phyloP scores from a whole-genome alignment of 1,140 invertebrate species.

The Grapholita molesta region DNA sequence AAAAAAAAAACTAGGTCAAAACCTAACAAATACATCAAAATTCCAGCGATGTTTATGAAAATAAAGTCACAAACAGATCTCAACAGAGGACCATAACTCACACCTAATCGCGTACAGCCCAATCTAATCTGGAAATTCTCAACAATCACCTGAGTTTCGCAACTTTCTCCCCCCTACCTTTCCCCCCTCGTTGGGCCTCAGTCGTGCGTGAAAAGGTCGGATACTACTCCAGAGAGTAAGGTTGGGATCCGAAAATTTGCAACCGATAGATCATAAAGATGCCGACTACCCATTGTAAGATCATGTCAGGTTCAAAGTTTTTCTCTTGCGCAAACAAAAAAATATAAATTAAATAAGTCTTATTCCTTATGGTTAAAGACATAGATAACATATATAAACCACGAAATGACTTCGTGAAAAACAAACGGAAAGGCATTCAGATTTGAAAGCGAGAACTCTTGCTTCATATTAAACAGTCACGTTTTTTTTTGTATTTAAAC shows the following conservation, averaged over 20 bases:
- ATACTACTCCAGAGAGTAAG: not conserved
- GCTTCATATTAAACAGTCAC: too few relatives aligned
- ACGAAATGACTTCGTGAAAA: too few relatives aligned
- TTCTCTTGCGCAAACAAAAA: too few relatives aligned
- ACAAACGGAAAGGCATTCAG: too few relatives aligned
- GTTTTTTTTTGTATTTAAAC: too few relatives aligned
- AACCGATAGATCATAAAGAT: not conserved
- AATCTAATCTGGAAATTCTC: conserved; percentile 26
- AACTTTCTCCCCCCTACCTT: conserved; percentile 36
- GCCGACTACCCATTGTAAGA: not conserved
- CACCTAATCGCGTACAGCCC: not conserved
- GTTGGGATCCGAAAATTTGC: not conserved
- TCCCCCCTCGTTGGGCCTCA: conserved; percentile 43
- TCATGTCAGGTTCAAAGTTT: too few relatives aligned
- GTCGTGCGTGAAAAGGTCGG: conserved; percentile 47
- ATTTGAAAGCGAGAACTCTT: too few relatives aligned
- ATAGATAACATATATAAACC: too few relatives aligned
- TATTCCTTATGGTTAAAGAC: too few relatives aligned
- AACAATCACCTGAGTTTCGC: conserved; percentile 40
- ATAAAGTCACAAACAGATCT: conserved; percentile 1
- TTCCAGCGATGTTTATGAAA: conserved; percentile 8
- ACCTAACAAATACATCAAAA: not conserved
- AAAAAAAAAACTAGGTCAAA: not conserved
- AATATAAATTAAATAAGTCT: too few relatives aligned
- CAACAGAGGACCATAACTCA: not conserved